Conservation (phyloP, 2,113 vertebrate species). For the Phrynosoma blainvillii region DNA sequence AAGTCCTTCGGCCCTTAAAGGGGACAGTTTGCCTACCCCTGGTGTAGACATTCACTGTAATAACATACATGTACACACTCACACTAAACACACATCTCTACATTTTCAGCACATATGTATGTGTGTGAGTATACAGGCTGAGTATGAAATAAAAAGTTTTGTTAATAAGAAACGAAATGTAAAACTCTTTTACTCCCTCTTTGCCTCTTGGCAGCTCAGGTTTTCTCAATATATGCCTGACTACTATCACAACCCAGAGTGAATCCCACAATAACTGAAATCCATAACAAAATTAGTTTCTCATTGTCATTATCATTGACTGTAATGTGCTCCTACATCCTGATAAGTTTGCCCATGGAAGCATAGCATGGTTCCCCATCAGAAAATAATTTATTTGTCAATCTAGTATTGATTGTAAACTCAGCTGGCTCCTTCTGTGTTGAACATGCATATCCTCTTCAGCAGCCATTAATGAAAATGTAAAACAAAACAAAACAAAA, state of each 20-base stretch:
- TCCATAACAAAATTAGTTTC: slow-evolving; percentile 60
- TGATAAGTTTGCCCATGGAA: slow-evolving; percentile 35
- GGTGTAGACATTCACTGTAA: neutral
- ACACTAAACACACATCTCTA: too few species aligned
- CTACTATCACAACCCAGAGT: slow-evolving; percentile 60
- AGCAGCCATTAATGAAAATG: neutral
- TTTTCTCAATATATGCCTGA: slow-evolving; percentile 61
- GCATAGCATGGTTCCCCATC: slow-evolving; percentile 34
- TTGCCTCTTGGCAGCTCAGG: slow-evolving; percentile 43
- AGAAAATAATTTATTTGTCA: slow-evolving; percentile 42
- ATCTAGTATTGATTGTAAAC: slow-evolving; percentile 34
- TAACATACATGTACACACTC: neutral
- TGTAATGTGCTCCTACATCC: slow-evolving; percentile 11
- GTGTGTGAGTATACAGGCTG: too few species aligned
- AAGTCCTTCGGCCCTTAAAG: too few species aligned
- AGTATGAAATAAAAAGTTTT: too few species aligned
- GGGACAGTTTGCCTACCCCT: too few species aligned
- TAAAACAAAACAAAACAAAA: neutral
- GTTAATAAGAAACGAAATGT: too few species aligned
- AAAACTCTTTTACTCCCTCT: too few species aligned
- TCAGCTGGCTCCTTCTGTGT: slow-evolving; percentile 1
- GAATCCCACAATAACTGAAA: slow-evolving; percentile 49
- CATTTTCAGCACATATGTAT: too few species aligned
- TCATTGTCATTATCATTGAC: slow-evolving; percentile 54
- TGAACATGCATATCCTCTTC: neutral